Conservation (phyloP, 1,140 invertebrate genomes). For the Drosophila nigrodunni region DNA sequence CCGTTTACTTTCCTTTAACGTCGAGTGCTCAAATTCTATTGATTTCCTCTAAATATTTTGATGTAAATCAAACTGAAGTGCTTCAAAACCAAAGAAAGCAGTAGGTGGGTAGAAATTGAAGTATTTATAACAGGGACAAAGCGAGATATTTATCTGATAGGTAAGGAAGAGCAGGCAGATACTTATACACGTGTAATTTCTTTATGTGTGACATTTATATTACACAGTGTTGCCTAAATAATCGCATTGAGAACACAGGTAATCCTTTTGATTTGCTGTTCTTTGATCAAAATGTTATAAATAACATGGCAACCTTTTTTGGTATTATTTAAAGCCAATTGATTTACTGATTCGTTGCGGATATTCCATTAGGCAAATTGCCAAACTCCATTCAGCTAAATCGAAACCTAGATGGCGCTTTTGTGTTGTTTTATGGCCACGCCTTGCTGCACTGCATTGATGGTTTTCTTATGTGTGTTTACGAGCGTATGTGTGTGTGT, state of each 20-base stretch:
- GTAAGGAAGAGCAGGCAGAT: too few species aligned
- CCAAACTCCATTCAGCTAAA: conserved; percentile 30
- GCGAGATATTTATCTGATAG: too few species aligned
- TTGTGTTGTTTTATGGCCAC: conserved; percentile 26
- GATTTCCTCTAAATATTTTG: conserved; percentile 31
- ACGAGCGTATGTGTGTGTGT: not conserved
- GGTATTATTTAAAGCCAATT: conserved; percentile 20
- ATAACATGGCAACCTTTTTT: conserved; percentile 20
- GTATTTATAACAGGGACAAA: not conserved
- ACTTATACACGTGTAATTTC: too few species aligned
- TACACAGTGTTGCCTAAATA: not conserved
- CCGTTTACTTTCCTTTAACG: conserved; percentile 33
- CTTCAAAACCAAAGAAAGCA: conserved; percentile 5
- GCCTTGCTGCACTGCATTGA: conserved; percentile 27
- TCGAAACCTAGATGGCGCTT: conserved; percentile 22
- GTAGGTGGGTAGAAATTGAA: not conserved
- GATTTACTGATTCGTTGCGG: conserved; percentile 38
- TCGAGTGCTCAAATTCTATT: conserved; percentile 25
- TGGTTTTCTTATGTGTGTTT: conserved; percentile 3
- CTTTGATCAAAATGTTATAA: conserved; percentile 15
- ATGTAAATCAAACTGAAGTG: conserved; percentile 24
- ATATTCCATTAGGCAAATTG: conserved; percentile 44
- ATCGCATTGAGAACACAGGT: not conserved
- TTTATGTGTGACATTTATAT: too few species aligned
- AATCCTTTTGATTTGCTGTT: conserved; percentile 2